phyloP scores from a whole-genome alignment of 64 coral and sea anemone species.

The Montipora capricornis region DNA sequence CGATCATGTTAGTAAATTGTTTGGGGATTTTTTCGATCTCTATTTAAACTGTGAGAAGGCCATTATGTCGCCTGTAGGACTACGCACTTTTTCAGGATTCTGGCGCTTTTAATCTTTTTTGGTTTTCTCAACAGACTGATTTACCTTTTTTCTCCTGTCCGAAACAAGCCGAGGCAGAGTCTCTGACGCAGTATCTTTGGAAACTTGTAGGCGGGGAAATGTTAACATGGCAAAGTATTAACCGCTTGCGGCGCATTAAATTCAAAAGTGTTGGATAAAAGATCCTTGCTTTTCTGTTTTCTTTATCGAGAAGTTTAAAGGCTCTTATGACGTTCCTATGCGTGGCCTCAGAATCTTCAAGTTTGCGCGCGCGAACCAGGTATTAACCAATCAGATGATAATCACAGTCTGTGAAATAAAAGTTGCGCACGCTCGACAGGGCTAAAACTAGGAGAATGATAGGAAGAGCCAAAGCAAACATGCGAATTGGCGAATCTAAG shows the following conservation, averaged over 20 bases:
- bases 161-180: slow-evolving; percentile 2
- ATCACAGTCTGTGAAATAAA: background rate
- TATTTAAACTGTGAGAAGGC: too few species aligned
- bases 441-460: too few species aligned
- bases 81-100: too few species aligned
- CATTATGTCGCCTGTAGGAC: too few species aligned
- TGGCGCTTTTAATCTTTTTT: too few species aligned
- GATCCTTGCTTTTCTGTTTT: background rate
- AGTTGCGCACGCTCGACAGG: background rate
- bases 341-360: background rate
- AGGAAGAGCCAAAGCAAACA: too few species aligned
- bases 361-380: background rate
- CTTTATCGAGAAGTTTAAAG: background rate
- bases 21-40: too few species aligned
- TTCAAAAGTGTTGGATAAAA: background rate
- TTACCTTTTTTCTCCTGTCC: slow-evolving; percentile 50
- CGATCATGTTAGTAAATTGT: too few species aligned
- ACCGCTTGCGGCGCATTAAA: background rate
- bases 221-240: slow-evolving; percentile 17
- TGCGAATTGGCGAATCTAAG: too few species aligned
- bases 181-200: background rate
- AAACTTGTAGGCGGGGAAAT: background rate
- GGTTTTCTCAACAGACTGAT: background rate
- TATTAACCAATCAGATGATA: too few species aligned
- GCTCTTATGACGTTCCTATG: background rate